Percentiles rank a stretch among this genome's conserved stretches.
Evolutionary conservation across 2,888 invertebrate species (phyloP).

Genomic region (Eilema sororculum): DNA sequence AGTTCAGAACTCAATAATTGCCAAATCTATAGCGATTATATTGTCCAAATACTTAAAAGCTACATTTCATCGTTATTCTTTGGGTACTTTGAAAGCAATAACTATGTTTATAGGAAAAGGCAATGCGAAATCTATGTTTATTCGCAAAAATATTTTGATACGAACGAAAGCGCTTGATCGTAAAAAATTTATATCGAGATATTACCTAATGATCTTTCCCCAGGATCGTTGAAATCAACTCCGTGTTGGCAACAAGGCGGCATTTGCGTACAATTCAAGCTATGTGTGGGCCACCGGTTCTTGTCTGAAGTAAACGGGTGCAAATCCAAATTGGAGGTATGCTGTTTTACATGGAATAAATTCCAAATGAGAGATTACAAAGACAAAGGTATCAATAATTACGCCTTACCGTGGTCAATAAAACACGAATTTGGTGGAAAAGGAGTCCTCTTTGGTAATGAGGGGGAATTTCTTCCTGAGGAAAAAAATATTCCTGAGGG

Average conservation of each 20-base stretch:
- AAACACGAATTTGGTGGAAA: conserved; percentile 63
- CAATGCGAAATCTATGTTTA: conserved; percentile 21
- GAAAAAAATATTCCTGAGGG: too few relatives aligned
- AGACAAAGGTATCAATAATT: conserved; percentile 60
- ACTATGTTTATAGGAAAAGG: conserved; percentile 8
- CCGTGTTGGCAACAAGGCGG: conserved; percentile 76
- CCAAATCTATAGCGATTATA: not conserved
- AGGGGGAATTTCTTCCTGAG: too few relatives aligned
- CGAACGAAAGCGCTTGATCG: conserved; percentile 12
- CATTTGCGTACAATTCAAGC: conserved; percentile 68
- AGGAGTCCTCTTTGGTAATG: conserved; percentile 47
- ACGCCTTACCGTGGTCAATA: conserved; percentile 67
- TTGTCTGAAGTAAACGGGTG: conserved; percentile 74
- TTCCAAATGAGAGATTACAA: conserved; percentile 64
- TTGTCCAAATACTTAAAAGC: not conserved
- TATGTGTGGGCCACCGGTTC: conserved; percentile 67
- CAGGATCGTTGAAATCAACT: conserved; percentile 72
- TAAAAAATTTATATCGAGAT: conserved; percentile 21
- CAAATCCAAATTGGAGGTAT: conserved; percentile 69
- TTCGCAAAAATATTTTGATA: conserved; percentile 10
- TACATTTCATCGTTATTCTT: conserved; percentile 6
- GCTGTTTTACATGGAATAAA: conserved; percentile 77
- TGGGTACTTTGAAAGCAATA: conserved; percentile 21
- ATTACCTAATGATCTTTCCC: conserved; percentile 34
- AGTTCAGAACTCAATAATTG: not conserved